Evolutionary conservation across 53 echinoderm and acorn worm genomes (phyloP), one percentile per base, ranked within the genome.

Genomic region (Antedon mediterranea): DNA sequence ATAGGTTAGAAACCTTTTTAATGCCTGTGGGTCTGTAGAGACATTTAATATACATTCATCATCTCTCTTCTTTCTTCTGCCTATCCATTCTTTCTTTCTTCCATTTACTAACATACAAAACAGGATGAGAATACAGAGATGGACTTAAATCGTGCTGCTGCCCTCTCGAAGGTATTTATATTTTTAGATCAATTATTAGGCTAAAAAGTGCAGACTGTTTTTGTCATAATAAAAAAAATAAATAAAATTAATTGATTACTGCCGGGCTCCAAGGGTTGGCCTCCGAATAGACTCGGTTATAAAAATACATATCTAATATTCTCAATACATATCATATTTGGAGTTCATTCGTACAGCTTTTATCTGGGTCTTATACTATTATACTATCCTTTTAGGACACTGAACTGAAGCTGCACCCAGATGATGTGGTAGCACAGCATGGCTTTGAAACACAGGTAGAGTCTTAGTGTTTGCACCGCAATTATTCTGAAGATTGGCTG

Each of bases 21-120:
- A 18, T 57, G 5, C 23, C 57, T 57, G 2, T 57, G 57, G 57
- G 57, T 57, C 57, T 57, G 57, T 57, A 57, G 57, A n/a, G n/a
- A 37, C 37, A 15, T 18, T 23, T 57, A 57, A 57, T 57, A 23
- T 18, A 57, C 29, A 32, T 9, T 33, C 76, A 76, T 76, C 32
- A 26, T 33, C 76, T 33, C 32, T 76, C 76, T 76, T 31, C 34
- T 26, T 33, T 76, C 29, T 23, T 76, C 76, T 76, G 32, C 33
- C 34, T 76, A 33, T 76, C 76, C 32, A 32, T 76, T 33, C 76
- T 28, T 28, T 76, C 34, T 76, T 34, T 34, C 76, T 34, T 33
- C 34, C 32, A 32, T 34, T 76, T 76, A 32, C 34, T 28, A 32
- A 32, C 57, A 33, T 18, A 33, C 76, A 76, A 76, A 32, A 23